These are phyloP conservation scores for Etheostoma perlongum DNA, from an alignment of 2,797 vertebrate species.

Conservation along the genomic window DNA sequence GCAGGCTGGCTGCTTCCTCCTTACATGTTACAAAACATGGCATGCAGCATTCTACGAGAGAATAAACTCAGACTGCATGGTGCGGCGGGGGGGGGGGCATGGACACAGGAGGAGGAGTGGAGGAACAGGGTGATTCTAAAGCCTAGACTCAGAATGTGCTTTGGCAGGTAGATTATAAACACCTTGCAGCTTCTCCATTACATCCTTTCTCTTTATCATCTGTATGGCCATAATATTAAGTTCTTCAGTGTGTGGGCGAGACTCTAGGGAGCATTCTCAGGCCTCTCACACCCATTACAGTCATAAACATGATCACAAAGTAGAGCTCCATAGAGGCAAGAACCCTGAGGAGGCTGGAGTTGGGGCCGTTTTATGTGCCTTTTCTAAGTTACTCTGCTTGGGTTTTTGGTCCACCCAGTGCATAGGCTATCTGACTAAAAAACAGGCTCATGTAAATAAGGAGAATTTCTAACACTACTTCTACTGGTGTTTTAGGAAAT, in stretches of 20 bases:
- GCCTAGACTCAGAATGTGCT: constrained; percentile 29
- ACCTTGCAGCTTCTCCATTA: constrained; percentile 40
- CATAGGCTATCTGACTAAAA: constrained; percentile 14
- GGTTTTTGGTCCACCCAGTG: constrained; percentile 27
- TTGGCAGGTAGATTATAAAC: constrained; percentile 33
- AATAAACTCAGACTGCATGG: constrained; percentile 22
- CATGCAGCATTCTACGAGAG: constrained; percentile 10
- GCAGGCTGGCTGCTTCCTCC: constrained; percentile 26
- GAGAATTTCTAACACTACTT: constrained; percentile 20
- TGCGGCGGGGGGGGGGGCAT: not conserved
- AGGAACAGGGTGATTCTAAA: constrained; percentile 10
- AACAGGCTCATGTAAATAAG: constrained; percentile 21
- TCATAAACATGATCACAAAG: constrained; percentile 58
- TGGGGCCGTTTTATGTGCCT: constrained; percentile 42
- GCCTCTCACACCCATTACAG: constrained; percentile 53
- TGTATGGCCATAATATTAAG: constrained; percentile 45
- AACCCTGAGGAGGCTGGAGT: constrained; percentile 35
- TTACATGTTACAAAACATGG: constrained; percentile 35
- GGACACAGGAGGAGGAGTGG: constrained; percentile 4
- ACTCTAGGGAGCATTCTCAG: constrained; percentile 48
- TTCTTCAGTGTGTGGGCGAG: constrained; percentile 45
- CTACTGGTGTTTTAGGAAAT: constrained; percentile 15
- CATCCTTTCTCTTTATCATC: constrained; percentile 52
- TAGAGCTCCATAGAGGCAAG: constrained; percentile 40
- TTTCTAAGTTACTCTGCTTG: constrained; percentile 39